A percentile compares a stretch with the other conserved stretches of the same genome.
These are phyloP conservation scores for Turritopsis rubra DNA, from an alignment of 30 jellyfish, hydroid and myxozoan genomes.

Conservation along the genomic window DNA sequence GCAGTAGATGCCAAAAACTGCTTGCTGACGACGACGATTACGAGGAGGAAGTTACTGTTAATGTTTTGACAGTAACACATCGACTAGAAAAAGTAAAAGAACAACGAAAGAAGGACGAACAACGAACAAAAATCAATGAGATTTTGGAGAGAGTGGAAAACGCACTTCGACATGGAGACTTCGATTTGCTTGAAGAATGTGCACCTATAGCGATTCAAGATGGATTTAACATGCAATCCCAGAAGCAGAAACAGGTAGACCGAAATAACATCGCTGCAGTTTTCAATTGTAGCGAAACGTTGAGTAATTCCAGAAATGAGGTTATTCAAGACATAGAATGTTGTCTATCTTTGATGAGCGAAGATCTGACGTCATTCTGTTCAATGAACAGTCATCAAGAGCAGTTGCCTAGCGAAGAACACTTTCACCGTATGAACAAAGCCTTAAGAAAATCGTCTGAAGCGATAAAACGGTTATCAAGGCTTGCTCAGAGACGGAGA, in stretches of 20 bases:
- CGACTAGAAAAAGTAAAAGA: neutral
- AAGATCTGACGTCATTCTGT: neutral
- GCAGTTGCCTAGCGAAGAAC: constrained; percentile 19
- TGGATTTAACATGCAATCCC: neutral
- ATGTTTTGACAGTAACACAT: neutral
- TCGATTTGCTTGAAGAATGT: neutral
- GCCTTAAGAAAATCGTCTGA: neutral
- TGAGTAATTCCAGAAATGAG: neutral
- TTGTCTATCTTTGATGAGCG: neutral
- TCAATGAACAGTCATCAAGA: neutral
- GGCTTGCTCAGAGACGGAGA: neutral
- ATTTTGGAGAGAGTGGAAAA: constrained; percentile 12
- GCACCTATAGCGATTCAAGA: neutral
- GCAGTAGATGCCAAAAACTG: neutral
- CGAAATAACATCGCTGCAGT: constrained; percentile 2
- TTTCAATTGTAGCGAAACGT: neutral
- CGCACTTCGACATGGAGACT: constrained; percentile 6
- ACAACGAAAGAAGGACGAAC: neutral
- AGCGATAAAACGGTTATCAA: neutral
- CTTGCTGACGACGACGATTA: neutral
- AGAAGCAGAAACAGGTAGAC: neutral
- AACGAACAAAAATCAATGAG: neutral
- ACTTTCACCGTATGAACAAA: constrained; percentile 3
- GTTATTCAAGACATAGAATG: neutral
- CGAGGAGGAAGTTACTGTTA: neutral